Evolutionary conservation across 2,888 invertebrate species (phyloP).

Genomic region (Phyllotreta striolata): DNA sequence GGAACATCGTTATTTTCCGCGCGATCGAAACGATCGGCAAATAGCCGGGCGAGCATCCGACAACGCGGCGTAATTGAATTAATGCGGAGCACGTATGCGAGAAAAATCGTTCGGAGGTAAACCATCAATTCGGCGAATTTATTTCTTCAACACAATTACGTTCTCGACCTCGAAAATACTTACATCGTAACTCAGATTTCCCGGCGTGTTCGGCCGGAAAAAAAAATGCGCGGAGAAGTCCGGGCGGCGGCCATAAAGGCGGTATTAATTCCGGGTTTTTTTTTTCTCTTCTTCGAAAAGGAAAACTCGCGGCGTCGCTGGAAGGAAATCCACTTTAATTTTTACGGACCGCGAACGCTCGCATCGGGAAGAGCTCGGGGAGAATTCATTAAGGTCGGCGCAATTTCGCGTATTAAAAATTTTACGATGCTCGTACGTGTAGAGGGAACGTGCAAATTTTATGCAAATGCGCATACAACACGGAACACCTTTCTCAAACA

Average conservation of each 20-base stretch:
- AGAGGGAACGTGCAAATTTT: constrained; percentile 17
- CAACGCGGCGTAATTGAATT: constrained; percentile 22
- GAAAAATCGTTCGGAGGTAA: constrained; percentile 26
- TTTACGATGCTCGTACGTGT: constrained; percentile 12
- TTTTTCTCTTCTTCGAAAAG: too few species aligned
- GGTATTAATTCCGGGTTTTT: too few species aligned
- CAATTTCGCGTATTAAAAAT: constrained; percentile 14
- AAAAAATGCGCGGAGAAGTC: background rate
- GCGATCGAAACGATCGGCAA: too few species aligned
- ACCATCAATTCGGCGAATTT: constrained; percentile 27
- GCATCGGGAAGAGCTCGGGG: background rate
- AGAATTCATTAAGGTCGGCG: constrained; percentile 4
- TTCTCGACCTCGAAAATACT: constrained; percentile 13
- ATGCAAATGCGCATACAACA: constrained; percentile 3
- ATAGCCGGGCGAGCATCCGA: constrained; percentile 1
- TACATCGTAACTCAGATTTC: constrained; percentile 23
- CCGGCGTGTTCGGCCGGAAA: background rate
- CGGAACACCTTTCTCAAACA: too few species aligned
- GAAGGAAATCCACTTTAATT: constrained; percentile 1
- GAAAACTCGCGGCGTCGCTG: too few species aligned
- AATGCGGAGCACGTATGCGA: constrained; percentile 23
- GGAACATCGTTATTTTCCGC: too few species aligned
- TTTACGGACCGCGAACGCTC: background rate
- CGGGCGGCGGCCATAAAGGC: background rate
- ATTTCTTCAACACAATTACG: constrained; percentile 27